Conservation (phyloP, 2,888 invertebrate genomes). For the Cryptophagus acutangulus region DNA sequence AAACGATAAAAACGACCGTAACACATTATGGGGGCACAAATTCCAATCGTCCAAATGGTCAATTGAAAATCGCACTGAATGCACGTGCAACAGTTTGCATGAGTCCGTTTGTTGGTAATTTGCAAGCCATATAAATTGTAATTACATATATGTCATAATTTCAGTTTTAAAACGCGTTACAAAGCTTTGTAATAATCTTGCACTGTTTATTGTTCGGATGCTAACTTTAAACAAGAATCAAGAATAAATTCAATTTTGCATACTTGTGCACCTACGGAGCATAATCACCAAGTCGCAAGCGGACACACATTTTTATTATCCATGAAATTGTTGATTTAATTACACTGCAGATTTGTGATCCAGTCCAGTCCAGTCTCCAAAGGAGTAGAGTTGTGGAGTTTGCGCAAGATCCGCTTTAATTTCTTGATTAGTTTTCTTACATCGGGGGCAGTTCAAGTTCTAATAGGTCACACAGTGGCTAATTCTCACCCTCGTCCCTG, state of each 20-base stretch:
- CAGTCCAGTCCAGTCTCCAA: no score
- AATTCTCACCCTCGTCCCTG: slow-evolving; percentile 31
- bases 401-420: no score
- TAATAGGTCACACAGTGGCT: slow-evolving; percentile 31
- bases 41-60: slow-evolving; percentile 16
- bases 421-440: slow-evolving; percentile 24
- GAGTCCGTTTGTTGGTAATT: slow-evolving; percentile 23
- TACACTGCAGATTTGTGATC: no score
- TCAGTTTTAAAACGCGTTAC: slow-evolving; percentile 21
- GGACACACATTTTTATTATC: no score
- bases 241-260: slow-evolving; percentile 22
- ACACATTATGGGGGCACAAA: slow-evolving; percentile 23
- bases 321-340: no score
- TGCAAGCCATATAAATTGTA: slow-evolving; percentile 28
- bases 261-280: slow-evolving; percentile 18
- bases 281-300: slow-evolving; percentile 10
- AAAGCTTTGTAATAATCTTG: slow-evolving; percentile 21
- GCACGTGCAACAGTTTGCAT: slow-evolving; percentile 10
- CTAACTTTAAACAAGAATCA: slow-evolving; percentile 23
- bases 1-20: slow-evolving; percentile 23
- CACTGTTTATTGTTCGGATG: slow-evolving; percentile 21
- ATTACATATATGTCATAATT: slow-evolving; percentile 30
- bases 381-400: no score
- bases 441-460: slow-evolving; percentile 23
- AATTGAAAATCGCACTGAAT: slow-evolving; percentile 2